These are phyloP conservation scores for Drosophila robusta DNA, from an alignment of 2,888 invertebrate species.

Conservation along the genomic window DNA sequence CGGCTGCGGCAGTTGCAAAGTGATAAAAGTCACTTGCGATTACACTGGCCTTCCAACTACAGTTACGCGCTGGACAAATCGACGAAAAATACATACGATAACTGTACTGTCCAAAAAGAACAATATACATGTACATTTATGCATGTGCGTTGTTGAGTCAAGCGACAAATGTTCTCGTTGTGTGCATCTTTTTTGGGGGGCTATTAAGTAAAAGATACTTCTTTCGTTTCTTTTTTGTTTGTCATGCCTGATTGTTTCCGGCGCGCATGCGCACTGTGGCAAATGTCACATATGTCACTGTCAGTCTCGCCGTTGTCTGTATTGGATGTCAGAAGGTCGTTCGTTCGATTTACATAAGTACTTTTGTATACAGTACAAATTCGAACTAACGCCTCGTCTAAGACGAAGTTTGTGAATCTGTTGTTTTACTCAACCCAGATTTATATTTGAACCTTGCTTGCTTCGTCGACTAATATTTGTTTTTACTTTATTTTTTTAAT, in stretches of 20 bases:
- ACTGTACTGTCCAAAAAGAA: constrained; percentile 5
- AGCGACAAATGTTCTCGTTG: constrained; percentile 32
- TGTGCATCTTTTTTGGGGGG: constrained; percentile 8
- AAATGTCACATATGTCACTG: constrained; percentile 45
- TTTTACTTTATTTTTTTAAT: too few relatives aligned
- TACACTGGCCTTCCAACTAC: constrained; percentile 10
- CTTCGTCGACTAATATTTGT: too few relatives aligned
- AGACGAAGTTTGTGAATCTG: too few relatives aligned
- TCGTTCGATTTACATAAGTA: constrained; percentile 51
- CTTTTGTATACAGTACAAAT: constrained; percentile 24
- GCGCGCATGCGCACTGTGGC: constrained; percentile 45
- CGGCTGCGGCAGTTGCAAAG: not conserved
- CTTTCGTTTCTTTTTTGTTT: constrained; percentile 16
- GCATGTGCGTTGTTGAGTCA: too few relatives aligned
- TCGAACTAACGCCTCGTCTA: too few relatives aligned
- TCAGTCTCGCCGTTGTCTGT: constrained; percentile 27
- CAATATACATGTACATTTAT: not conserved
- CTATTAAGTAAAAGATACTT: constrained; percentile 35
- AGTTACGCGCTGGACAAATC: too few relatives aligned
- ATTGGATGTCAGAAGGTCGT: constrained; percentile 60
- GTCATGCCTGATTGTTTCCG: constrained; percentile 56
- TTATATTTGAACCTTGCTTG: too few relatives aligned
- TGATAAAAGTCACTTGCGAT: constrained; percentile 32
- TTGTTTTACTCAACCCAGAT: too few relatives aligned
- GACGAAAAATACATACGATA: not conserved